Base-by-base conservation (phyloP, 2,113 vertebrate species). In the Talpa occidentalis region DNA sequence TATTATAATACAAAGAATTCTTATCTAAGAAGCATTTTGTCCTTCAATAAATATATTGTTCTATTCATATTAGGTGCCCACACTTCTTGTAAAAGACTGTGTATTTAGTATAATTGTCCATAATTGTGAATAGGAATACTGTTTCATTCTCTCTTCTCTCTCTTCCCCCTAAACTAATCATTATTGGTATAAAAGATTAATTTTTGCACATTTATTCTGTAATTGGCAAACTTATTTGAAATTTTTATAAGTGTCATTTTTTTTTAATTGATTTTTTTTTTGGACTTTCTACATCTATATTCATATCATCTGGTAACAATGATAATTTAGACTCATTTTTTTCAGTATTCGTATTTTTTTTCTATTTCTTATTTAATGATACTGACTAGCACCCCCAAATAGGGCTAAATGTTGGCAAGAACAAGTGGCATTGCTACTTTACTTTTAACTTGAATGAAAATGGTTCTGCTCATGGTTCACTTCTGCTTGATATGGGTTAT, bases 101-200 rank as follows among this genome's bases (percentile, higher is more conserved):
- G 4, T 26, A 54, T 86, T 74, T 89, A 84, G 72, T 44, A 74
- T 85, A 85, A 37, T 59, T 92, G 94, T 90, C 9, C 35, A 21
- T 74, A 77, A 82, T 70, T 47, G 0, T 92, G n/a, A 93, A 67
- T 72, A 52, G 14, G 10, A 21, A 56, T 16, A 26, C n/a, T 32
- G 9, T 37, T 64, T 35, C 54, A 64, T 26, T 56, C 40, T 56
- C 16, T 69, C 44, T 40, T 15, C 37, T 35, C 7, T 64, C 30
- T 35, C 35, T 32, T 37, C 6, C 3, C 2, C 21, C 16, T 28
- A n/a, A 73, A 37, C 26, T 82, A 81, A 77, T 93, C 72, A 66
- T 60, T 87, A 26, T 52, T 86, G 59, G 54, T 73, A 90, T 76
- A 88, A 85, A 88, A 62, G 22, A 78, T 77, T 91, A 80, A 24